Evolutionary conservation across 2,113 vertebrate species (phyloP).

Genomic region (Chaenocephalus aceratus): DNA sequence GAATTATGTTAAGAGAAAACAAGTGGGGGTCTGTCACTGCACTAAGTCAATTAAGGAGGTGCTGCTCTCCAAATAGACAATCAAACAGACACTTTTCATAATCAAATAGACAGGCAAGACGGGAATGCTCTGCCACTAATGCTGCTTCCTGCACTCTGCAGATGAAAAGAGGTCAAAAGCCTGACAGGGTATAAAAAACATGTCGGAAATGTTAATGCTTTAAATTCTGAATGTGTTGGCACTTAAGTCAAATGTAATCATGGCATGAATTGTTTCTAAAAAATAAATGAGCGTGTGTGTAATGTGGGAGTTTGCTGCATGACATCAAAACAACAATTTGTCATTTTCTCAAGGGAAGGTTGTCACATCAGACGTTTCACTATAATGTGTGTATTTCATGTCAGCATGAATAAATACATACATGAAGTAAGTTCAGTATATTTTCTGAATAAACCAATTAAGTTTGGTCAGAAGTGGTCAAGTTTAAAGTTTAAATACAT

Average conservation of each 20-base stretch:
- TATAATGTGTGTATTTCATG: background rate
- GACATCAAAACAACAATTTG: background rate
- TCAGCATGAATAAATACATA: background rate
- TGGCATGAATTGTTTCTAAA: constrained; percentile 6
- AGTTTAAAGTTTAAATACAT: background rate
- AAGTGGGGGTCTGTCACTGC: constrained; percentile 40
- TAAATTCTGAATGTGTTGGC: constrained; percentile 26
- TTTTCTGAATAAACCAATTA: background rate
- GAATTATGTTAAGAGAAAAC: constrained; percentile 42
- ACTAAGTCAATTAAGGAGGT: constrained; percentile 67
- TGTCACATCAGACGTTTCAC: background rate
- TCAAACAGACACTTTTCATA: constrained; percentile 62
- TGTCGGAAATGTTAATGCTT: constrained; percentile 17
- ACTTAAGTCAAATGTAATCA: constrained; percentile 30
- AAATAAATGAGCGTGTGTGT: constrained; percentile 2
- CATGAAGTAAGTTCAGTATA: background rate
- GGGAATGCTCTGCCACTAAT: constrained; percentile 4
- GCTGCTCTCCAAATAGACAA: constrained; percentile 63
- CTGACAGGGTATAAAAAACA: background rate
- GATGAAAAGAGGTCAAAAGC: constrained; percentile 48
- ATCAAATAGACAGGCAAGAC: constrained; percentile 55
- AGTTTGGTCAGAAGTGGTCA: background rate
- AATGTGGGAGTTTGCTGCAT: background rate
- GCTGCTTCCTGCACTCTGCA: constrained; percentile 28
- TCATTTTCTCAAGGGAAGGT: background rate